A percentile compares a stretch with the other conserved stretches of the same genome.
phyloP scores from a whole-genome alignment of 2,888 invertebrate genomes.

The Cheilosia soror region DNA sequence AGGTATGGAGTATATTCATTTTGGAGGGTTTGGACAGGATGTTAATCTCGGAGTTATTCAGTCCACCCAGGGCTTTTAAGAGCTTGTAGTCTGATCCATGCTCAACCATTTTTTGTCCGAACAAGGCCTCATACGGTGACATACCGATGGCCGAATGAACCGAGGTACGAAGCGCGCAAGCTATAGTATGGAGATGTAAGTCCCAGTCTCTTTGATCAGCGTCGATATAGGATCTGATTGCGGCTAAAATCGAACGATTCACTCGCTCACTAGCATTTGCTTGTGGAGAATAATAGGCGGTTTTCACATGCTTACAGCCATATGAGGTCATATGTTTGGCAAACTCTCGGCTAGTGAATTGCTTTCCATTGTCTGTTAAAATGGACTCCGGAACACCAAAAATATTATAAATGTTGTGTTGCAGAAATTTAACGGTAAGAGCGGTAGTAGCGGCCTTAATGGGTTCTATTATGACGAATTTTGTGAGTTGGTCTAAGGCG shows the following conservation, averaged over 20 bases:
- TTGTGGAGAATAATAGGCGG: conserved; percentile 33
- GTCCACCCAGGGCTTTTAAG: neutral
- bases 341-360: conserved; percentile 15
- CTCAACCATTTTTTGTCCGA: conserved; percentile 29
- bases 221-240: neutral
- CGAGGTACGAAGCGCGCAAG: conserved; percentile 1
- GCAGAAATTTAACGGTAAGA: neutral
- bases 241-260: conserved; percentile 31
- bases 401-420: neutral
- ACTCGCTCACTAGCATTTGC: conserved; percentile 51
- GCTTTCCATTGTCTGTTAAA: conserved; percentile 51
- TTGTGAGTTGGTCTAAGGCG: neutral
- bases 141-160: conserved; percentile 27
- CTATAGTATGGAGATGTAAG: neutral
- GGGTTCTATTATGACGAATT: neutral
- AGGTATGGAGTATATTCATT: too few species aligned
- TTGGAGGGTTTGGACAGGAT: neutral
- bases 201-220: conserved; percentile 57
- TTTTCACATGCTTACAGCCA: conserved; percentile 10
- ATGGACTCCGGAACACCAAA: neutral
- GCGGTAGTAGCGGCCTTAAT: neutral
- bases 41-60: neutral
- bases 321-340: conserved; percentile 15
- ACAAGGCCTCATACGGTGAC: conserved; percentile 52
- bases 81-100: neutral